phyloP scores from a whole-genome alignment of 1,140 invertebrate species.

The Drosophila yakuba region DNA sequence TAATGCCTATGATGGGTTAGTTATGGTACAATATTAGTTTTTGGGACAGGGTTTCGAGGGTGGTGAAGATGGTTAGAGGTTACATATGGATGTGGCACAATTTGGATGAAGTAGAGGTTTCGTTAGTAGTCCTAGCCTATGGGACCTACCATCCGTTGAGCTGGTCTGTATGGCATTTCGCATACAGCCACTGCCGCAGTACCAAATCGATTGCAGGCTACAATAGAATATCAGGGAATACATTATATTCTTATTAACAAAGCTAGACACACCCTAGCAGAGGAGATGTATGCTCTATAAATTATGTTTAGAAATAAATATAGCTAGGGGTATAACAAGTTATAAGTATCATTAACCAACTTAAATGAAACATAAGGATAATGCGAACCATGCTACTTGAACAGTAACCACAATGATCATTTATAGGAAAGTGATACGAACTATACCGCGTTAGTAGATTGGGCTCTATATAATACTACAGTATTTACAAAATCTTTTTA shows the following conservation, averaged over 20 bases:
- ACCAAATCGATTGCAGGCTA: slow-evolving; percentile 81
- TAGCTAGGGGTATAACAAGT: background rate
- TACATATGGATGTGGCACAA: background rate
- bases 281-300: background rate
- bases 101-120: background rate
- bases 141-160: slow-evolving; percentile 65
- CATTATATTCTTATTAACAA: background rate
- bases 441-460: no score
- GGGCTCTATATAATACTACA: no score
- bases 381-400: no score
- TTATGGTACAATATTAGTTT: no score
- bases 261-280: background rate
- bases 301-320: background rate
- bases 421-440: no score
- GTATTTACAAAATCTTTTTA: no score
- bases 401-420: no score
- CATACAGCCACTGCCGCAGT: slow-evolving; percentile 67
- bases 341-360: background rate
- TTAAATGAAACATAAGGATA: no score
- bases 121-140: background rate
- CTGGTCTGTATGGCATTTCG: slow-evolving; percentile 75
- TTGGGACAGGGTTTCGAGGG: background rate
- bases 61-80: background rate
- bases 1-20: background rate
- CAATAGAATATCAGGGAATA: slow-evolving; percentile 1